Evolutionary conservation across 2,888 invertebrate genomes (phyloP), one percentile per base, ranked within the genome.

Genomic region (Eueremaeus valkanovi): DNA sequence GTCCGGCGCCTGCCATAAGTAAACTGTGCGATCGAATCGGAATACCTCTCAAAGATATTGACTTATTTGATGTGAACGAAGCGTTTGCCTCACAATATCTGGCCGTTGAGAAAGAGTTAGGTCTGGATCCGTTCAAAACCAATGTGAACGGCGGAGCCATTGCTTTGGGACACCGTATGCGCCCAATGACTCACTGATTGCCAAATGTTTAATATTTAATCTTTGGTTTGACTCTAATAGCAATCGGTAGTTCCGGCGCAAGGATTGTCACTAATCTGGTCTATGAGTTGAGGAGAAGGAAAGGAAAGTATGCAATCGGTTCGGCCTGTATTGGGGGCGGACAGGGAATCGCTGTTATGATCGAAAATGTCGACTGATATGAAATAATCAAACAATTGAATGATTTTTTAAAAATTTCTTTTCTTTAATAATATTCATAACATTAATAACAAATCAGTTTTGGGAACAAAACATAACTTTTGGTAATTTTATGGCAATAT

Each of bases 321-420:
- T 91, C 96, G 0, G 98, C 98, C 0, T 99, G 98, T 84, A 98
- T 99, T 85, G 98, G 98, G 36, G 98, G 98, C 63, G 98, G 98
- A 2, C 97, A 98, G 85, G 98, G 98, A 97, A 99, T 74, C 0
- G 55, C 75, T 13, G 70, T 74, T 68, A 21, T 74, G 33, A 68
- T 74, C 33, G 75, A 74, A 72, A 74, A 74, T 49, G 49, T 74
- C 21, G n/a, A 74, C 5, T 74, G 45, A 74, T 8, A 21, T n/a
- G n/a, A n/a, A n/a, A n/a, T n/a, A n/a, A n/a, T n/a, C n/a, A n/a
- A n/a, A n/a, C n/a, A n/a, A n/a, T n/a, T n/a, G n/a, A n/a, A n/a
- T n/a, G n/a, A n/a, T n/a, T n/a, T n/a, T n/a, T n/a, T n/a, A n/a
- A n/a, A n/a, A n/a, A n/a, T n/a, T n/a, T n/a, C n/a, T n/a, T n/a